Base-by-base conservation (phyloP, 2,888 invertebrate genomes). In the Eristalis intricaria region DNA sequence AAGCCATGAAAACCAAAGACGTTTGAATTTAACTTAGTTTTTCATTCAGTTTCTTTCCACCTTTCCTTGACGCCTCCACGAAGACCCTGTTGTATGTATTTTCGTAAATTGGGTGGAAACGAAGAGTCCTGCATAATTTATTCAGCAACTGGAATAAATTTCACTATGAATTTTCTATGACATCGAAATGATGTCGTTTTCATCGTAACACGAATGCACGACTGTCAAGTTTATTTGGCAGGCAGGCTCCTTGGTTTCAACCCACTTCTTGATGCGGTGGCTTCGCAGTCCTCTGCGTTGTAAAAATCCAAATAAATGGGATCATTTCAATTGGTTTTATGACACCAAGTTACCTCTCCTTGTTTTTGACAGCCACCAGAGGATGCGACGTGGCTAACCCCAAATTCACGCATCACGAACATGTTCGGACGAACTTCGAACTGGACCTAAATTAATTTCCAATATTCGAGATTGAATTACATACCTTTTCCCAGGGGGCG, bases 401-500 rank as follows among this genome's bases (percentile, higher is more conserved):
- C 40, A 63, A 84, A 50, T 75, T 84, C 65, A 84, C 71, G 80
- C 84, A 71, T 76, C 84, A 84, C 65, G 70, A 40, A 71, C 60
- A 71, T 60, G 11, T 66, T 76, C 40, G 66, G 80, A 58, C 56
- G 76, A 38, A 70, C 26, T 38, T 15, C 13, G 23, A 75, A 65
- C 43, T 68, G 65, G 71, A 66, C 76, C 80, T 64, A 80, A 84
- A 84, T 80, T 84, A 84, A 80, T 84, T 84, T 80, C 76, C 61
- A 68, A 84, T 84, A 71, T 84, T 76, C 71, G 63, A 76, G 80
- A 84, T 84, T 84, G 80, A 84, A 80, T 84, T 80, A 80, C 80
- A 50, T 70, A 50, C 19, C 19, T 50, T 32, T 23, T 75, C 84
- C 84, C 80, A 56, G 56, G 80, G 64, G 82, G 23, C 11, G 22